Evolutionary conservation across 2,113 vertebrate species (phyloP), one percentile per base, ranked within the genome.

Genomic region (Otocyon megalotis): DNA sequence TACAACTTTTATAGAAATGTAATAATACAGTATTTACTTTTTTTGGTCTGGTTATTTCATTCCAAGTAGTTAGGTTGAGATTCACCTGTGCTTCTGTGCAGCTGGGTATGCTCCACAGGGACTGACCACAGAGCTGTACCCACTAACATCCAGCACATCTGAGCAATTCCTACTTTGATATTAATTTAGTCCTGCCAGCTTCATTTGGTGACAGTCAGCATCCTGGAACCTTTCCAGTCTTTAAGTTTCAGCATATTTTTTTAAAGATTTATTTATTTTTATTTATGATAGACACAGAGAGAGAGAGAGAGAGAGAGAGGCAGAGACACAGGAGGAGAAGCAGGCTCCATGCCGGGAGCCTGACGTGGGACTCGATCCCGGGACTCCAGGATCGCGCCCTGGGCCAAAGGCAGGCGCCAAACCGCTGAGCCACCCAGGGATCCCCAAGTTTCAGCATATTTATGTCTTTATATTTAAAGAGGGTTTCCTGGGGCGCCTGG

Each of bases 121-220:
- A 50, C 50, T 50, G 16, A 50, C 74, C 43, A 77, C 74, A 17
- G 30, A 50, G 35, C 4, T 8, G 2, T 11, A 19, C 67, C 71
- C 54, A n/a, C 15, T 80, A 17, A n/a, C 2, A 8, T 2, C 0
- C 0, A 0, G 50, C 26, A 32, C 11, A 2, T 19, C 1, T 43
- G 28, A 37, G 5, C 2, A 53, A 1, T 58, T n/a, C 16, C 74
- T 53, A 7, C n/a, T 26, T 53, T 1, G 81, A 10, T 30, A 26
- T 24, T 43, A 71, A 2, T 8, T 37, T 37, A 63, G 20, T 43
- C 20, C 15, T 1, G 8, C 37, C 30, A n/a, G 48, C 13, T 60
- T 54, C 54, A 48, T 77, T 22, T 63, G 77, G 35, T 53, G 22
- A 32, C 43, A 43, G 22, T 15, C 12, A 43, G 35, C 35, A 35